A percentile compares a stretch with the other conserved stretches of the same genome.
Evolutionary conservation across 2,113 vertebrate species (phyloP).

Genomic region (Lycaon pictus): DNA sequence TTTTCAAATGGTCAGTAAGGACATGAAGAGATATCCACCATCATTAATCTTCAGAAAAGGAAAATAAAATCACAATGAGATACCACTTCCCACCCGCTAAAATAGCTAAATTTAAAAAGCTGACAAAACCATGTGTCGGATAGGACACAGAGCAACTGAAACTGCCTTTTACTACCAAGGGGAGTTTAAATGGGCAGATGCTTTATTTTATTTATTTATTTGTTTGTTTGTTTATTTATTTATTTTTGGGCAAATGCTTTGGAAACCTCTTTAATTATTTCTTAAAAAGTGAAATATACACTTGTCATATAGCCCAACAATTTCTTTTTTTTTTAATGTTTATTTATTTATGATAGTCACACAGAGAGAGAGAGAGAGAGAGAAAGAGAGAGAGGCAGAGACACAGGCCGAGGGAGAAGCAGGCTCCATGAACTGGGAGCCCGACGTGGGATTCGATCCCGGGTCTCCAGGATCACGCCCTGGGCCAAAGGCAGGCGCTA

Average conservation of each 20-base stretch:
- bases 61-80: not conserved
- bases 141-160: not conserved
- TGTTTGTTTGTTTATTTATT: too few relatives aligned
- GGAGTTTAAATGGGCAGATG: not conserved
- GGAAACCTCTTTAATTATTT: not conserved
- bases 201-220: too few relatives aligned
- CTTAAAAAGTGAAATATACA: not conserved
- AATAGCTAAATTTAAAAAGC: not conserved
- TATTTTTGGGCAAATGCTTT: not conserved
- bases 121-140: not conserved
- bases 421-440: too few relatives aligned
- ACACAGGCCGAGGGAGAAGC: too few relatives aligned
- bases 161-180: not conserved
- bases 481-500: too few relatives aligned
- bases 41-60: not conserved
- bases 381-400: too few relatives aligned
- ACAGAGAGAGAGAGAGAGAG: too few relatives aligned
- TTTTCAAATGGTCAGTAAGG: not conserved
- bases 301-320: not conserved
- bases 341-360: too few relatives aligned
- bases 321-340: not conserved
- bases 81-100: not conserved
- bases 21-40: not conserved
- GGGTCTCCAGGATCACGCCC: too few relatives aligned
- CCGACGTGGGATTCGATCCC: too few relatives aligned